A percentile compares a stretch with the other conserved stretches of the same genome.
These are phyloP conservation scores for Quadroppia sp. DNA, from an alignment of 2,888 invertebrate genomes.

Conservation along the genomic window DNA sequence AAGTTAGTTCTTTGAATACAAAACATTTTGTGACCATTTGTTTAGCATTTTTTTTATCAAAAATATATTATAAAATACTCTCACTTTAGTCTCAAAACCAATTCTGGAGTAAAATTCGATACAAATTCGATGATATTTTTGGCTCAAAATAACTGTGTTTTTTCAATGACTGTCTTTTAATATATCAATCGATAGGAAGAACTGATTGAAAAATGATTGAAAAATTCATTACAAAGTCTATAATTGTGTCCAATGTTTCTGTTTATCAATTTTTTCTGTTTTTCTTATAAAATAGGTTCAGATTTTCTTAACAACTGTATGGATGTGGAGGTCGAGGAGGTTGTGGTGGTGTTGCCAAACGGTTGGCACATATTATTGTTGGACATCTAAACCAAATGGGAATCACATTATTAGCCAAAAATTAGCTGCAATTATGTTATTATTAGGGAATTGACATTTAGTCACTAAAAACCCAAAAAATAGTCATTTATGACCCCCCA, in stretches of 20 bases:
- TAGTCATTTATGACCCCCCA: no score
- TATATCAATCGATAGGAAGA: background rate
- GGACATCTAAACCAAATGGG: background rate
- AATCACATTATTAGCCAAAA: constrained; percentile 28
- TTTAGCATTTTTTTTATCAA: constrained; percentile 17
- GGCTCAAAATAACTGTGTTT: background rate
- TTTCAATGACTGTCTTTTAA: constrained; percentile 2
- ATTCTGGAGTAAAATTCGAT: constrained; percentile 20
- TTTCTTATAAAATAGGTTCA: background rate
- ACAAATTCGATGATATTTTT: constrained; percentile 32
- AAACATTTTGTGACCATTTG: constrained; percentile 23
- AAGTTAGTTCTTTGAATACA: no score
- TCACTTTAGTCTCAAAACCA: constrained; percentile 29
- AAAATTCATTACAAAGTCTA: background rate
- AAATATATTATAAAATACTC: constrained; percentile 38
- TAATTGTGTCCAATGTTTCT: background rate
- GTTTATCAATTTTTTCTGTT: background rate
- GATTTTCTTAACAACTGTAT: background rate
- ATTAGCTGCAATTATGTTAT: constrained; percentile 32
- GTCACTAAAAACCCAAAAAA: no score
- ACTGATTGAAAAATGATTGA: constrained; percentile 1
- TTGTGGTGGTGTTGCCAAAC: background rate
- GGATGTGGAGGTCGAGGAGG: background rate
- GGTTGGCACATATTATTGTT: constrained; percentile 4
- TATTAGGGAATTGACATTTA: no score